phyloP scores from a whole-genome alignment of 92 coral and sea anemone genomes.

The Epizoanthus fatuus region DNA sequence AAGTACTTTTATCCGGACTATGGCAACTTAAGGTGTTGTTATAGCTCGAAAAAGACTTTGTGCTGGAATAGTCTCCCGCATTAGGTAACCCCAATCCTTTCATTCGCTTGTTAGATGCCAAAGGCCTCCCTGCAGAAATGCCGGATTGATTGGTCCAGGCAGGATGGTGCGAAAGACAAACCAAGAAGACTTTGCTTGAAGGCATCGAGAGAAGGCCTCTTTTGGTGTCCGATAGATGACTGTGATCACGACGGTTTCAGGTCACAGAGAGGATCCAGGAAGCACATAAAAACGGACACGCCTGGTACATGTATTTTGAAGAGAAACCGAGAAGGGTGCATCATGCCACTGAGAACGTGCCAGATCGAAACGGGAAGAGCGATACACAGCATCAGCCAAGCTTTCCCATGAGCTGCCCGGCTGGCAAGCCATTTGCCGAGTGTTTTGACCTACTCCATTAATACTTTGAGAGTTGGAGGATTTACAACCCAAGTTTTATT shows the following conservation, averaged over 20 bases:
- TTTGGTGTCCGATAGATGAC: slow-evolving; percentile 14
- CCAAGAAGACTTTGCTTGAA: too few species aligned
- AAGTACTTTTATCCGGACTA: neutral
- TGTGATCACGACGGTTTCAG: slow-evolving; percentile 33
- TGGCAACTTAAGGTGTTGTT: neutral
- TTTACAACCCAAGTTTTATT: too few species aligned
- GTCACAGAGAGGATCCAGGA: slow-evolving; percentile 36
- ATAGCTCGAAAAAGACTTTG: neutral
- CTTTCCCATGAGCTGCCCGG: slow-evolving; percentile 13
- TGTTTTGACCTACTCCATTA: too few species aligned
- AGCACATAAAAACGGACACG: slow-evolving; percentile 21
- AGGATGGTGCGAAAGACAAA: neutral
- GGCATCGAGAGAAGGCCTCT: too few species aligned
- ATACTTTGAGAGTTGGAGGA: too few species aligned
- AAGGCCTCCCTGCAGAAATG: neutral
- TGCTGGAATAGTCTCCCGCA: neutral
- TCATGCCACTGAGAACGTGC: neutral
- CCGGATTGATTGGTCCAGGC: slow-evolving; percentile 5
- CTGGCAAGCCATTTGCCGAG: neutral
- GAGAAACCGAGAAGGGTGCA: slow-evolving; percentile 17
- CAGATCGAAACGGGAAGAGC: neutral
- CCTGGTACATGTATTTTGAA: slow-evolving; percentile 34
- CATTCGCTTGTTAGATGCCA: neutral
- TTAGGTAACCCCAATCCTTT: neutral
- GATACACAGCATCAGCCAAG: slow-evolving; percentile 3